Base-by-base conservation (phyloP, 2,113 vertebrate genomes). In the Globicephala melas region DNA sequence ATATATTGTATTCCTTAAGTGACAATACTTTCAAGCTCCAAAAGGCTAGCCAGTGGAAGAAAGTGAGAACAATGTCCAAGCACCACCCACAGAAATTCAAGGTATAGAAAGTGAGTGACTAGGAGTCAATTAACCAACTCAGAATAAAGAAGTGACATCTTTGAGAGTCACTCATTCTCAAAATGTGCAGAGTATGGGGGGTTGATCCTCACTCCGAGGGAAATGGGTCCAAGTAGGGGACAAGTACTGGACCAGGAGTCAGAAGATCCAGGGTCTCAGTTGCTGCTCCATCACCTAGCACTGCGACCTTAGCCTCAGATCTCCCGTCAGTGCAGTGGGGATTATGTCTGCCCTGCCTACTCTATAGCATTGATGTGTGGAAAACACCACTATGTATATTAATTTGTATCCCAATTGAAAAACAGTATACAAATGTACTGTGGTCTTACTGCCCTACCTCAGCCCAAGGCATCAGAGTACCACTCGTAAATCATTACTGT, bases 1-100 rank as follows among this genome's bases (percentile, higher is more conserved):
- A 91, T 53, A 36, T 44, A 44, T 53, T 88, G 55, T 73, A 73
- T 55, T 96, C 71, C 91, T 76, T 89, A 80, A 63, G n/a, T 93
- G 65, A 41, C 58, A 71, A 63, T 90, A 77, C 18, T 84, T 82
- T 65, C 68, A 96, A 95, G 60, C 53, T 18, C 82, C 50, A 7
- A 81, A 77, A 92, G 41, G 50, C 33, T 58, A 71, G 28, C n/a
- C 25, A 81, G 38, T 74, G 53, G 33, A 86, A 67, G 6, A 36
- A 94, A 83, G 33, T 36, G 23, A 79, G 36, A 87, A 67, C 28
- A 26, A 68, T 8, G 11, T 26, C 1, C 18, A 87, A 65, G 13
- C 9, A 67, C 13, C n/a, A 50, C 58, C 58, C 4, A 31, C 6
- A 55, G 33, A 93, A 94, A 81, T 41, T 26, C 8, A 92, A 60